These are phyloP conservation scores for Bothrops jararaca DNA, from an alignment of 2,113 vertebrate genomes.

Conservation along the genomic window DNA sequence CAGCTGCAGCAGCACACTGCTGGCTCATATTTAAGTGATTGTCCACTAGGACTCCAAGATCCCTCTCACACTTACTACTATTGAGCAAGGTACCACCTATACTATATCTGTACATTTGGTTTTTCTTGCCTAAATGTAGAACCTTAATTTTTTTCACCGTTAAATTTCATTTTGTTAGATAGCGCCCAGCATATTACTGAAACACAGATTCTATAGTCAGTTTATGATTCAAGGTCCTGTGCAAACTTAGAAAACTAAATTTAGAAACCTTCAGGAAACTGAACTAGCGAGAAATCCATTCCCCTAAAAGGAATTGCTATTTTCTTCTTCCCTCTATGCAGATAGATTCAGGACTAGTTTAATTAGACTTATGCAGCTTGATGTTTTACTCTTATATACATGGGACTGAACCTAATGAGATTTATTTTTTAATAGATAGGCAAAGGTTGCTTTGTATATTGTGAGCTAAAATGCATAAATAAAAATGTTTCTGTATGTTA, in stretches of 20 bases:
- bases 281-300: neutral
- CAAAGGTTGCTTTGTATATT: neutral
- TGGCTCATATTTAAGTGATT: too few species aligned
- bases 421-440: neutral
- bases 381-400: neutral
- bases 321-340: neutral
- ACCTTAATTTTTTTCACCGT: too few species aligned
- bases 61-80: too few species aligned
- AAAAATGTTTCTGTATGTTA: neutral
- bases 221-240: neutral
- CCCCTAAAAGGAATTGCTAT: neutral
- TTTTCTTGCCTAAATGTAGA: too few species aligned
- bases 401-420: neutral
- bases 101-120: too few species aligned
- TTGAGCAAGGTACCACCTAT: too few species aligned
- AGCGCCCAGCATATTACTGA: neutral
- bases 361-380: neutral
- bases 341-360: neutral
- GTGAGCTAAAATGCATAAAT: neutral
- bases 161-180: too few species aligned
- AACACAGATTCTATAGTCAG: neutral
- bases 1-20: too few species aligned
- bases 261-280: neutral
- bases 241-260: neutral
- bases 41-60: too few species aligned